Evolutionary conservation across 1,140 invertebrate species (phyloP).

Genomic region (Batillaria attramentaria): DNA sequence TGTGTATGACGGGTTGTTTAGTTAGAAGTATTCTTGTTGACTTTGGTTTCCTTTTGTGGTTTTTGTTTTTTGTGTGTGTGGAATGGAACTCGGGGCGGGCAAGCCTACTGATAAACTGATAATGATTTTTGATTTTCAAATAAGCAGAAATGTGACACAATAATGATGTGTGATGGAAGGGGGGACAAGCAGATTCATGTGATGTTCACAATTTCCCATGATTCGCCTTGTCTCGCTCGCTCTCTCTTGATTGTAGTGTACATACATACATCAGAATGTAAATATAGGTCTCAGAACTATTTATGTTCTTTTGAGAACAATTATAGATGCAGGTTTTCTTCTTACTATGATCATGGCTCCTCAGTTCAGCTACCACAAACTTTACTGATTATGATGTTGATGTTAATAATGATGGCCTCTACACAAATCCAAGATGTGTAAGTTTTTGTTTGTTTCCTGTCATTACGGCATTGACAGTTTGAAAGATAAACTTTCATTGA

Average conservation of each 20-base stretch:
- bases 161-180: conserved; percentile 5
- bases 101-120: too few species aligned
- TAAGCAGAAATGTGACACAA: neutral
- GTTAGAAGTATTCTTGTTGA: too few species aligned
- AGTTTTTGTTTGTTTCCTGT: neutral
- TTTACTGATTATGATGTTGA: neutral
- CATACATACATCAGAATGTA: conserved; percentile 26
- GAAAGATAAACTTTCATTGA: too few species aligned
- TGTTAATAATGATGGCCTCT: neutral
- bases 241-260: neutral
- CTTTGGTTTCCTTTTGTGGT: neutral
- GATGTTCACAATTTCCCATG: neutral
- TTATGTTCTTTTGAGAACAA: conserved; percentile 24
- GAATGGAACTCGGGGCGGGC: neutral
- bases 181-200: conserved; percentile 13
- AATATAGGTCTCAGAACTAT: conserved; percentile 31
- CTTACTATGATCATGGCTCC: neutral
- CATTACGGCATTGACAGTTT: neutral
- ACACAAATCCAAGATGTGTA: too few species aligned
- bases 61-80: neutral
- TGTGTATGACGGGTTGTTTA: too few species aligned
- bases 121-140: neutral
- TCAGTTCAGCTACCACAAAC: neutral
- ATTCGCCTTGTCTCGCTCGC: conserved; percentile 17
- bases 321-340: neutral